These are phyloP conservation scores for Luperina nickerlii DNA, from an alignment of 2,888 invertebrate genomes.

Conservation along the genomic window DNA sequence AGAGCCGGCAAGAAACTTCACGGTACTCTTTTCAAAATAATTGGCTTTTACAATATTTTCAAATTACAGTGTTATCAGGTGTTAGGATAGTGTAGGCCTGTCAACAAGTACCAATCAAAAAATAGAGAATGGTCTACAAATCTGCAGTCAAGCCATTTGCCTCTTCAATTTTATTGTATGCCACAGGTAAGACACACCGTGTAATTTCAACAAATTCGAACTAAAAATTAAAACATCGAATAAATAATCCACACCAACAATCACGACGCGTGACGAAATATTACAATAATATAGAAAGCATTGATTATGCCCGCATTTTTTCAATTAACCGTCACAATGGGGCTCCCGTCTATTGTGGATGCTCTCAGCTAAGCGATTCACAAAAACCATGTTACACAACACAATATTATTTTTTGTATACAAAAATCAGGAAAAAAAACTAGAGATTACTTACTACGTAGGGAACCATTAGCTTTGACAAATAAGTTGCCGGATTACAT, in stretches of 20 bases:
- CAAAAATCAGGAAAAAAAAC: slow-evolving; percentile 78
- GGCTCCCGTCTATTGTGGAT: slow-evolving; percentile 74
- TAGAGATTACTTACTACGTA: slow-evolving; percentile 75
- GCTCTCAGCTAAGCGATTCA: slow-evolving; percentile 74
- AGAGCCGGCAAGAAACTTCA: background rate
- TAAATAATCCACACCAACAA: slow-evolving; percentile 35
- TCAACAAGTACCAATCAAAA: no score
- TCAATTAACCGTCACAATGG: slow-evolving; percentile 83
- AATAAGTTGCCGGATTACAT: slow-evolving; percentile 81
- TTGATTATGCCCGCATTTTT: slow-evolving; percentile 84
- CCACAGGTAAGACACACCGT: no score
- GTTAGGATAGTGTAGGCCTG: no score
- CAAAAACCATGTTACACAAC: slow-evolving; percentile 84
- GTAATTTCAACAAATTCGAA: slow-evolving; percentile 1
- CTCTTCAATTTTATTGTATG: background rate
- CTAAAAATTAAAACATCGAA: slow-evolving; percentile 23
- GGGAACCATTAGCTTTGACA: slow-evolving; percentile 79
- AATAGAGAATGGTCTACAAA: background rate
- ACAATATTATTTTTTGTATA: slow-evolving; percentile 78
- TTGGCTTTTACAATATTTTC: background rate
- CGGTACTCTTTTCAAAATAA: background rate
- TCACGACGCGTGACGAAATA: slow-evolving; percentile 41
- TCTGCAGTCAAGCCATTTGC: background rate
- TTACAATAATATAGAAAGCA: slow-evolving; percentile 74
- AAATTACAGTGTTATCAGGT: background rate